Conservation (phyloP, 2,888 invertebrate species). For the Hirtodrosophila alboralis region DNA sequence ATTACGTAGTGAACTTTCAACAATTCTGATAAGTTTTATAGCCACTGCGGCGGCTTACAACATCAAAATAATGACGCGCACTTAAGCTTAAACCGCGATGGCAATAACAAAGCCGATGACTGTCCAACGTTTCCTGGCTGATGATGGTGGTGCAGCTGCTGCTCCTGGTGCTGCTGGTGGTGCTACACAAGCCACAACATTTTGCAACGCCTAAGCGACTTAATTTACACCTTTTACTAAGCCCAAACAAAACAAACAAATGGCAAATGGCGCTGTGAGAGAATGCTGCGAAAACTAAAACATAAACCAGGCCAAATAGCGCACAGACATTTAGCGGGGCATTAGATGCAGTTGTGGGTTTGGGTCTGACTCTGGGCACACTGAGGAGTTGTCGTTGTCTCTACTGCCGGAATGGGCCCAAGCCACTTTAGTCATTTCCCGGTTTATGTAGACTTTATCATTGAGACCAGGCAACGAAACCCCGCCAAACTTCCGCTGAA, state of each 20-base stretch:
- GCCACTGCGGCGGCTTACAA: constrained; percentile 52
- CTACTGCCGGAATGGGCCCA: constrained; percentile 38
- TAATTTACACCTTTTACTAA: constrained; percentile 75
- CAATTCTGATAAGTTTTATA: constrained; percentile 69
- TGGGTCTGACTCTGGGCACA: no score
- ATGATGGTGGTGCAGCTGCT: constrained; percentile 10
- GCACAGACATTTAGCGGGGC: constrained; percentile 39
- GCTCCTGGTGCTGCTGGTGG: not conserved
- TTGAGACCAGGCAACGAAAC: constrained; percentile 69
- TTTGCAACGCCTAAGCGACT: constrained; percentile 63
- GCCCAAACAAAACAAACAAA: constrained; percentile 64
- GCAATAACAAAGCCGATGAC: constrained; percentile 26
- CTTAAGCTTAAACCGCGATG: constrained; percentile 56
- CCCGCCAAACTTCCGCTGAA: constrained; percentile 72
- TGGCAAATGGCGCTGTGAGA: constrained; percentile 37
- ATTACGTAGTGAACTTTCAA: constrained; percentile 39
- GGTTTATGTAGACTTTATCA: constrained; percentile 77
- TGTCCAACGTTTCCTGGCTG: constrained; percentile 33
- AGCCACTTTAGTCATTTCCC: constrained; percentile 78
- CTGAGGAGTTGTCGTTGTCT: not conserved
- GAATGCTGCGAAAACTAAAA: constrained; percentile 43
- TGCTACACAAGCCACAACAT: constrained; percentile 44
- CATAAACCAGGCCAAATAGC: constrained; percentile 62
- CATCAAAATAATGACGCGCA: constrained; percentile 70
- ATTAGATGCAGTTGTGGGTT: constrained; percentile 42